Evolutionary conservation across 2,888 invertebrate species (phyloP), one percentile per base, ranked within the genome.

Genomic region (Lathronympha strigana): DNA sequence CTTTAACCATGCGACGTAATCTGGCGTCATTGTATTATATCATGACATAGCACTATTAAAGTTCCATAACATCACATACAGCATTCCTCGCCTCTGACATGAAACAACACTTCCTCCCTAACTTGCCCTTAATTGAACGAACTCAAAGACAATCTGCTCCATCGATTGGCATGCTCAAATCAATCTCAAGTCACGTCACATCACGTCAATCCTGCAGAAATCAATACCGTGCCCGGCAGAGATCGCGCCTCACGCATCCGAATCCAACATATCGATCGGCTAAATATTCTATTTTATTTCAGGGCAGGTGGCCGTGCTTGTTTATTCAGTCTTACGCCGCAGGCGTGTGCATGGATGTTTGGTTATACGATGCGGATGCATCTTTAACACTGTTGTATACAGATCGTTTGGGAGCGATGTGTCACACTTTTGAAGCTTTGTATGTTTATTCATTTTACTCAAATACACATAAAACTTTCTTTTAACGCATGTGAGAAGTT

Each of bases 241-340:
- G 67, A 70, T 67, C 69, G 61, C 67, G 67, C 61, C 60, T 71
- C 72, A 73, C 73, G 74, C 73, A 72, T 71, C 73, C 69, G 57
- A 68, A 69, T n/a, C n/a, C n/a, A n/a, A 70, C 63, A 67, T 78
- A 82, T 81, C 76, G 83, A 83, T 82, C 73, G 67, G 74, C 72
- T 73, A 74, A 74, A 76, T 73, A 74, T 76, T 74, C 72, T 71
- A 71, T 75, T 75, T 75, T 75, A 73, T 69, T 66, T 67, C 66
- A 57, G 73, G 79, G 72, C 82, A 82, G 80, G 80, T 81, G 84
- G 76, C 77, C 77, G 73, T 76, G 77, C 82, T 84, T 85, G 76
- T 83, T 82, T 83, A 81, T 81, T 80, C 78, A 80, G 70, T 74
- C 73, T 74, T 76, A 76, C 73, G 74, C 72, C 75, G 75, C 77